A percentile compares a stretch with the other conserved stretches of the same genome.
Evolutionary conservation across 1,140 invertebrate genomes (phyloP).

Genomic region (Drosophila athabasca): DNA sequence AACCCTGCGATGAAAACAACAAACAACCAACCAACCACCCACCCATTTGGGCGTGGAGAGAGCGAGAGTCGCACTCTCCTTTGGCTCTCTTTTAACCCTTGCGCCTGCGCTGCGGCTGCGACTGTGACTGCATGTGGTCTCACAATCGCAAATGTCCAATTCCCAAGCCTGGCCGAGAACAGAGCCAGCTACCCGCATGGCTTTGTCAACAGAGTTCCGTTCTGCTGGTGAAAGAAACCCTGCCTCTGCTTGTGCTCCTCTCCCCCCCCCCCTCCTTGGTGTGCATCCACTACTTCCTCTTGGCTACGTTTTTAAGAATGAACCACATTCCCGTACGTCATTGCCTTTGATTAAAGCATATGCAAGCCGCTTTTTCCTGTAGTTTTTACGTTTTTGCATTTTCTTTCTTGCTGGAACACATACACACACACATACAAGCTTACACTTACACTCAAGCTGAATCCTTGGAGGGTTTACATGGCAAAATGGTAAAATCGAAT

Average conservation of each 20-base stretch:
- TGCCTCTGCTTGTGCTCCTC: background rate
- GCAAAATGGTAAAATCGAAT: slow-evolving; percentile 51
- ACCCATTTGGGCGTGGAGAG: slow-evolving; percentile 62
- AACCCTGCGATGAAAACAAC: slow-evolving; percentile 59
- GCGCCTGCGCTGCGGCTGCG: slow-evolving; percentile 39
- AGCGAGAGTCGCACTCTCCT: slow-evolving; percentile 14
- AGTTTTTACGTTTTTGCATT: slow-evolving; percentile 8
- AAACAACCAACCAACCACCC: slow-evolving; percentile 66
- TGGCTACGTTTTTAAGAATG: slow-evolving; percentile 70
- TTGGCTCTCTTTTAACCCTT: slow-evolving; percentile 38
- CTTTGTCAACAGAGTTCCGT: slow-evolving; percentile 61
- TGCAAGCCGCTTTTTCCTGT: slow-evolving; percentile 48
- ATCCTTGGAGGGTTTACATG: slow-evolving; percentile 45
- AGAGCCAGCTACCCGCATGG: slow-evolving; percentile 42
- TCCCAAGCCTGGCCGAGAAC: slow-evolving; percentile 19
- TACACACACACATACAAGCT: background rate
- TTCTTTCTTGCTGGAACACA: slow-evolving; percentile 22
- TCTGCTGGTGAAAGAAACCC: slow-evolving; percentile 28
- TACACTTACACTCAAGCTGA: background rate
- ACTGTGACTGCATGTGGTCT: slow-evolving; percentile 20
- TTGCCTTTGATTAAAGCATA: slow-evolving; percentile 73
- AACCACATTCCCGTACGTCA: slow-evolving; percentile 74
- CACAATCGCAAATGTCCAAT: slow-evolving; percentile 45
- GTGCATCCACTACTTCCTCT: slow-evolving; percentile 18
- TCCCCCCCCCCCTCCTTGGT: background rate